Conservation (phyloP, 2,113 vertebrate genomes). For the Elephas maximus region DNA sequence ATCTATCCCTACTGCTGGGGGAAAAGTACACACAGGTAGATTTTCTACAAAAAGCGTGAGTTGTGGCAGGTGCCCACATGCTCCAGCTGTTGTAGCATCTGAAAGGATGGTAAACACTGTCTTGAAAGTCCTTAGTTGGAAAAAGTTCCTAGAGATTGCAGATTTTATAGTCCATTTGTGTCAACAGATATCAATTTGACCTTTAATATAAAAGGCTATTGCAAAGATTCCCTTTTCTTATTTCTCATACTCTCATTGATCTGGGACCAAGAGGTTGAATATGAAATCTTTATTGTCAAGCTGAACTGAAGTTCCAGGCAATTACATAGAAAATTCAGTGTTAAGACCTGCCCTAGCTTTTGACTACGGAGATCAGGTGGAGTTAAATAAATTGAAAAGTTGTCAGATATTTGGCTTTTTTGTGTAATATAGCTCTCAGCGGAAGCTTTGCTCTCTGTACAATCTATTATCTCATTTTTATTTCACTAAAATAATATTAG, state of each 20-base stretch:
- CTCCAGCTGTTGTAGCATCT: neutral
- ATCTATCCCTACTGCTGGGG: neutral
- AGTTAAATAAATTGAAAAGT: conserved; percentile 21
- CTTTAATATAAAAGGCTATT: conserved; percentile 61
- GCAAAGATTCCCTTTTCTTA: neutral
- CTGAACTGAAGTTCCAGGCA: conserved; percentile 45
- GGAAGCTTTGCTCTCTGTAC: neutral
- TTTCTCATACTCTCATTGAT: neutral
- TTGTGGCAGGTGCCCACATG: neutral
- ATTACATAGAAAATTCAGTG: conserved; percentile 34
- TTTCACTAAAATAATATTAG: conserved; percentile 46
- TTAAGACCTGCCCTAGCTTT: neutral
- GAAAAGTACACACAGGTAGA: neutral
- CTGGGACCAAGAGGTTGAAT: neutral
- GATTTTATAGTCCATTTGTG: conserved; percentile 36
- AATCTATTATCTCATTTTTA: conserved; percentile 55
- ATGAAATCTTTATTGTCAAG: conserved; percentile 10
- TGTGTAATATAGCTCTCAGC: neutral
- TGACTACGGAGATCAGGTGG: neutral
- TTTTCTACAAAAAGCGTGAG: neutral
- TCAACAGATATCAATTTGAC: conserved; percentile 46
- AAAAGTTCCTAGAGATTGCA: neutral
- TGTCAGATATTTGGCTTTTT: neutral
- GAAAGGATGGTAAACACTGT: neutral
- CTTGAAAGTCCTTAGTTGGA: neutral